Evolutionary conservation across 2,888 invertebrate genomes (phyloP).

Genomic region (Leucoma salicis): DNA sequence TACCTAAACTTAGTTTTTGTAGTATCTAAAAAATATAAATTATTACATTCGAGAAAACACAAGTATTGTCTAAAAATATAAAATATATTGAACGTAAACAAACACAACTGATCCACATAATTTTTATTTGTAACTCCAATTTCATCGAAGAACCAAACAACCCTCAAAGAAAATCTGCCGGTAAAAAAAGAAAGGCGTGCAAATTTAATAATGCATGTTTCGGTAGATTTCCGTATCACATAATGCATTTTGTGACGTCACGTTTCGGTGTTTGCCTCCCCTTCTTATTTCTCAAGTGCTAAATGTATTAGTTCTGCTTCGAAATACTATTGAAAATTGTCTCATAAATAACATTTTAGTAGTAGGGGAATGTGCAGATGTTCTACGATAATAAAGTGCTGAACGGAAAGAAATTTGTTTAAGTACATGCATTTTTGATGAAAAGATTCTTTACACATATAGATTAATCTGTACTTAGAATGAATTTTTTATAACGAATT

Average conservation of each 20-base stretch:
- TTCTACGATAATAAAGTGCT: conserved; percentile 23
- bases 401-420: conserved; percentile 31
- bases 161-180: conserved; percentile 27
- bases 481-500: too few species aligned
- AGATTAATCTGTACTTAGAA: too few species aligned
- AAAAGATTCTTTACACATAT: too few species aligned
- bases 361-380: conserved; percentile 33
- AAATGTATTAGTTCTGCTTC: conserved; percentile 63
- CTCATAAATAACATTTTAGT: conserved; percentile 50
- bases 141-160: conserved; percentile 22
- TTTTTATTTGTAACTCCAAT: conserved; percentile 27
- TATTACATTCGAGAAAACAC: too few species aligned
- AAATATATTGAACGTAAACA: too few species aligned
- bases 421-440: conserved; percentile 28
- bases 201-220: conserved; percentile 41
- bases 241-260: conserved; percentile 37
- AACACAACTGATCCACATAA: conserved; percentile 15
- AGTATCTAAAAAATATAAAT: too few species aligned
- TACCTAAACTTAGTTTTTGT: too few species aligned
- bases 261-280: conserved; percentile 35
- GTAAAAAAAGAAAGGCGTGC: conserved; percentile 22
- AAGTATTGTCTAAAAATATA: too few species aligned
- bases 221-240: conserved; percentile 31
- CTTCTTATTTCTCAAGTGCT: conserved; percentile 48
- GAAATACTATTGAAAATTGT: conserved; percentile 40